These are phyloP conservation scores for Salvelinus alpinus DNA, from an alignment of 2,113 vertebrate species.

Conservation along the genomic window DNA sequence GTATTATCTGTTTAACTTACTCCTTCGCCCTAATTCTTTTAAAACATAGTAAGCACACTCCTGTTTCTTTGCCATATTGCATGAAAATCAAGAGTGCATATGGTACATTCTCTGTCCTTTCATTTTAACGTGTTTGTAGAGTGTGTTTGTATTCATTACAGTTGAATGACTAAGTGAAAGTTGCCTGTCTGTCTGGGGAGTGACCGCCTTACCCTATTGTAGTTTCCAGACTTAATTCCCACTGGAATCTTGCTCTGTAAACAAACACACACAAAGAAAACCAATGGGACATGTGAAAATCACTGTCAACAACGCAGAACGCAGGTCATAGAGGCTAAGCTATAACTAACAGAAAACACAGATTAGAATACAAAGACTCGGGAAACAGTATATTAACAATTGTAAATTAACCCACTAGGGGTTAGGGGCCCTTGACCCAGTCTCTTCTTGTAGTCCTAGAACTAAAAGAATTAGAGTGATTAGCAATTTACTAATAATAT, in stretches of 20 bases:
- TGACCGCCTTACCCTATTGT: slow-evolving; percentile 86
- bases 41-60: too few species aligned
- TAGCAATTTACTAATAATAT: neutral
- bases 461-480: neutral
- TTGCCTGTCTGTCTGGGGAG: too few species aligned
- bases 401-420: too few species aligned
- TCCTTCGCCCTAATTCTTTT: too few species aligned
- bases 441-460: neutral
- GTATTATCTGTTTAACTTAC: neutral
- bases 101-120: too few species aligned
- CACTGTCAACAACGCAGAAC: neutral
- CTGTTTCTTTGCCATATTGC: too few species aligned
- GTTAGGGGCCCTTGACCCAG: neutral
- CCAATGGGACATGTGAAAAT: neutral
- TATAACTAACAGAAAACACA: too few species aligned
- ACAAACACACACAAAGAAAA: slow-evolving; percentile 1
- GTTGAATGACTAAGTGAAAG: neutral
- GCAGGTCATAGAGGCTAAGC: too few species aligned
- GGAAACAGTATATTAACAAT: too few species aligned
- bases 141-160: neutral
- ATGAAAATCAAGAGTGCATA: too few species aligned
- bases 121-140: neutral
- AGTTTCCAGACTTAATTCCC: slow-evolving; percentile 93
- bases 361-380: too few species aligned
- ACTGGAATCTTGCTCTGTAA: slow-evolving; percentile 89